Conservation (phyloP, 1,140 invertebrate species). For the Bombus huntii region DNA sequence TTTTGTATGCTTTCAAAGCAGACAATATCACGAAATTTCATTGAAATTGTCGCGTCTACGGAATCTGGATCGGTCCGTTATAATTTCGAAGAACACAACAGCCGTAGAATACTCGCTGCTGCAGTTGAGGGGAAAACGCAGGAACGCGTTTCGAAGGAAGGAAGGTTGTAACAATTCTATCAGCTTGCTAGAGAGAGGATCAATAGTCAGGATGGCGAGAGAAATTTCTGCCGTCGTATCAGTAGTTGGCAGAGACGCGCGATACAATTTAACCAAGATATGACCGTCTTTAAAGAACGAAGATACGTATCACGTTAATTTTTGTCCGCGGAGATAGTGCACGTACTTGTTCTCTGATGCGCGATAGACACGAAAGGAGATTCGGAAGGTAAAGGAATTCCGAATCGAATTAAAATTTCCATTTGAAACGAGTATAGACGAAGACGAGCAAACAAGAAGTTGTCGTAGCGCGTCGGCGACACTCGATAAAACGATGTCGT, state of each 20-base stretch:
- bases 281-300: background rate
- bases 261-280: background rate
- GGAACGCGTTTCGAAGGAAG: constrained; percentile 7
- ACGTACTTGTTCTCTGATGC: too few relatives aligned
- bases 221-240: constrained; percentile 9
- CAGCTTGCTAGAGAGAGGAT: background rate
- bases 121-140: background rate
- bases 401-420: constrained; percentile 16
- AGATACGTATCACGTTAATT: background rate
- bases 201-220: constrained; percentile 22
- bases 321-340: background rate
- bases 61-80: background rate
- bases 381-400: background rate
- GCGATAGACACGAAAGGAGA: background rate
- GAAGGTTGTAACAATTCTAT: constrained; percentile 36
- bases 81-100: background rate
- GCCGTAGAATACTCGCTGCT: background rate
- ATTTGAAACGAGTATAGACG: background rate
- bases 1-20: background rate
- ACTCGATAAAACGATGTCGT: background rate
- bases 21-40: too few relatives aligned
- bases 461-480: too few relatives aligned
- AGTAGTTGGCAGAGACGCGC: background rate
- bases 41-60: background rate
- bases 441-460: background rate